Base-by-base conservation (phyloP, 2,113 vertebrate species). In the Xyrauchen texanus region DNA sequence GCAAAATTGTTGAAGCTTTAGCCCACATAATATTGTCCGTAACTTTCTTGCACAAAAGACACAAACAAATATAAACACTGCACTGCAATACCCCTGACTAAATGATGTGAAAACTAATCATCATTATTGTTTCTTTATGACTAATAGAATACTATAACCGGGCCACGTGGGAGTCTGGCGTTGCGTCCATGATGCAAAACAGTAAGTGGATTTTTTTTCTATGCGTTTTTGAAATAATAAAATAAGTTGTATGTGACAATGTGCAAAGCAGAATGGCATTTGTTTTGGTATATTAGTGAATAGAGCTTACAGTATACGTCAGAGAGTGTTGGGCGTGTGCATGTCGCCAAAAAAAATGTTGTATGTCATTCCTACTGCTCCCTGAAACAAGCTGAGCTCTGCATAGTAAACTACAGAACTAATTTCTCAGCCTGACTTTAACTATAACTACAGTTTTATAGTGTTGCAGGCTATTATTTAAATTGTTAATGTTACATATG, bases 131-230 rank as follows among this genome's bases (percentile, higher is more conserved):
- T 90, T 55, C 87, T 93, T 90, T 93, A 80, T 94, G 89, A 88
- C 88, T 83, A 83, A 83, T 93, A 99, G 96, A 97, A 90, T 91
- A 93, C 93, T 90, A 89, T 89, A 94, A 91, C 89, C 93, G 92
- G 90, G 86, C 93, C 86, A 94, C 93, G 94, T 95, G 96, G 96
- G 95, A 98, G 89, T 93, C 88, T 15, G 93, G 89, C 66, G 94
- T 94, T 86, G 90, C 93, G 86, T 94, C 90, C 92, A 96, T 90
- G 90, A 99, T 98, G 96, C 96, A 98, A 93, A 99, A 97, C 91
- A 93, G 93, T 93, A 89, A 93, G 92, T 92, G 64, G 67, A 77
- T 45, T 69, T 79, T 55, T 63, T 76, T 64, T 7, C 4, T 10
- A 8, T n/a, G 60, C 62, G 42, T 21, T 63, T 47, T 53, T 5